Evolutionary conservation across 2,113 vertebrate genomes (phyloP).

Genomic region (Meles meles): DNA sequence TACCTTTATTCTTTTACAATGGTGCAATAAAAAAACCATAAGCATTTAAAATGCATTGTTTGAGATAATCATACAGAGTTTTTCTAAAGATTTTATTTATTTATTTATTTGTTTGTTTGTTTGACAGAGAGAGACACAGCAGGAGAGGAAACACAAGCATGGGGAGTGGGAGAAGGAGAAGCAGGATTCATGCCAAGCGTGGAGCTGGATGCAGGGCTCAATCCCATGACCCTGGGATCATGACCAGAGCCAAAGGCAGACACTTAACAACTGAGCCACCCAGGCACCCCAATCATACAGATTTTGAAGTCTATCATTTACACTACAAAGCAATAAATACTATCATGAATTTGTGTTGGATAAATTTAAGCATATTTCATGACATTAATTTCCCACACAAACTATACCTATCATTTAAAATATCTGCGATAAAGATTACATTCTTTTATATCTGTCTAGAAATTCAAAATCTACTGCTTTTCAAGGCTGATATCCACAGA

Average conservation of each 20-base stretch:
- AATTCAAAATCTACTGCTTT: not conserved
- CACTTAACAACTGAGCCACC: no score
- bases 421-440: not conserved
- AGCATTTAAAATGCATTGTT: not conserved
- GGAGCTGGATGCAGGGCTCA: no score
- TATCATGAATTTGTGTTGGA: not conserved
- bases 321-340: not conserved
- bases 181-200: no score
- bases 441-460: not conserved
- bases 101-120: no score
- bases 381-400: not conserved
- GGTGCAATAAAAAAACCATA: constrained; percentile 51
- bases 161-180: no score
- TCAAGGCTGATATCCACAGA: not conserved
- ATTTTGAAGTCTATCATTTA: not conserved
- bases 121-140: no score
- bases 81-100: no score
- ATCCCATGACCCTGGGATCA: no score
- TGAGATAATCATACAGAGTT: not conserved
- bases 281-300: not conserved
- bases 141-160: no score
- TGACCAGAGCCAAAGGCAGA: no score
- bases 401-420: not conserved
- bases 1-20: not conserved
- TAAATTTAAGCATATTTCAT: not conserved